A percentile compares a stretch with the other conserved stretches of the same genome.
These are phyloP conservation scores for Lithophane leautieri DNA, from an alignment of 2,888 invertebrate species.

Conservation along the genomic window DNA sequence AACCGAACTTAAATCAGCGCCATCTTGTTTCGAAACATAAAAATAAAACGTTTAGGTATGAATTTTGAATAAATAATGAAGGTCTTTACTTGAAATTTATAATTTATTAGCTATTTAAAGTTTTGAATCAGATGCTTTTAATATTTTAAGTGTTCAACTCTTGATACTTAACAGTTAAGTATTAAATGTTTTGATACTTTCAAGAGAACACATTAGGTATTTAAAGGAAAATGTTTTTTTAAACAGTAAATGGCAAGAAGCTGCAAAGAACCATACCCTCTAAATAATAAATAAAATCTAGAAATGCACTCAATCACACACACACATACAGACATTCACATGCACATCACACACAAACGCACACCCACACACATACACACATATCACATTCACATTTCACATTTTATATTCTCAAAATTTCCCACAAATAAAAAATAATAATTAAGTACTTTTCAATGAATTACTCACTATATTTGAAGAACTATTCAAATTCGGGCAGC, in stretches of 20 bases:
- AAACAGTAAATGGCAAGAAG: not conserved
- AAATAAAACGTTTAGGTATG: not conserved
- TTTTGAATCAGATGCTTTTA: not conserved
- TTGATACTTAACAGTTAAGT: not conserved
- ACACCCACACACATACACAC: too few species aligned
- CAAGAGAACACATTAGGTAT: not conserved
- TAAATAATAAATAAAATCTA: not conserved
- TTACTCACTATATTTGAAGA: too few species aligned
- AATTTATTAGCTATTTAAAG: slow-evolving; percentile 5
- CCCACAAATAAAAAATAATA: too few species aligned
- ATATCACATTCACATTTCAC: too few species aligned
- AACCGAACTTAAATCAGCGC: not conserved
- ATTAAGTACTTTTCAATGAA: too few species aligned
- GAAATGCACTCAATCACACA: too few species aligned
- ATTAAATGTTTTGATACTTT: not conserved
- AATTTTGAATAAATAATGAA: not conserved
- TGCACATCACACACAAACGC: too few species aligned
- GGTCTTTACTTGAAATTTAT: slow-evolving; percentile 2
- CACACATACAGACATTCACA: too few species aligned
- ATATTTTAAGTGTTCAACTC: slow-evolving; percentile 10
- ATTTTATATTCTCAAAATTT: too few species aligned
- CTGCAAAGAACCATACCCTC: not conserved
- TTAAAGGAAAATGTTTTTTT: not conserved
- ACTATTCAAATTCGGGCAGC: not conserved
- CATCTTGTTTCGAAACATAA: not conserved